A percentile compares a stretch with the other conserved stretches of the same genome.
Conservation (phyloP, 2,888 invertebrate species). For the Tenthredo amoena region DNA sequence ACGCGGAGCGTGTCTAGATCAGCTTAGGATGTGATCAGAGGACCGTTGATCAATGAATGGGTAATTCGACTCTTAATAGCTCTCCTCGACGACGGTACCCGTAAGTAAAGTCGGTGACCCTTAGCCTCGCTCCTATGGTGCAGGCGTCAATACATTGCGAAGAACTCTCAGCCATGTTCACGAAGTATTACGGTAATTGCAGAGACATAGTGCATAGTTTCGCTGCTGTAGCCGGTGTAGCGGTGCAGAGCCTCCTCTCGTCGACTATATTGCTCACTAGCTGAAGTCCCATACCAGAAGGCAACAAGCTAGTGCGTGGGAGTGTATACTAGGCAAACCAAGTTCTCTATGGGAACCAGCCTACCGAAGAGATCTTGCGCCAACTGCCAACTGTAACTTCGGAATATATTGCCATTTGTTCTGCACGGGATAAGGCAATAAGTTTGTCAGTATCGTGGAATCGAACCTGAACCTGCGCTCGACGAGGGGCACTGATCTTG, state of each 20-base stretch:
- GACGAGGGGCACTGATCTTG: constrained; percentile 53
- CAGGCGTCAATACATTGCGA: constrained; percentile 54
- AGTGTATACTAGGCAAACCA: constrained; percentile 64
- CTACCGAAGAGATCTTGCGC: constrained; percentile 59
- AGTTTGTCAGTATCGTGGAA: constrained; percentile 76
- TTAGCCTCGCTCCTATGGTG: constrained; percentile 45
- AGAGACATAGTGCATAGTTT: constrained; percentile 59
- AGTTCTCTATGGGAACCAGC: constrained; percentile 63
- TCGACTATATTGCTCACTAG: constrained; percentile 62
- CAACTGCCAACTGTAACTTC: constrained; percentile 59
- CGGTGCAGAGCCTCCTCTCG: constrained; percentile 17
- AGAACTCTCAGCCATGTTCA: constrained; percentile 66
- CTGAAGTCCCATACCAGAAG: constrained; percentile 65
- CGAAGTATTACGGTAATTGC: constrained; percentile 69
- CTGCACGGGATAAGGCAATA: constrained; percentile 72
- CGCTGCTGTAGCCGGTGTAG: constrained; percentile 42
- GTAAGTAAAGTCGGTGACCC: constrained; percentile 54
- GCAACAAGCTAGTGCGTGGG: constrained; percentile 72
- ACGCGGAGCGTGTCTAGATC: constrained; percentile 3
- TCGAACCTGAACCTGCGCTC: constrained; percentile 61
- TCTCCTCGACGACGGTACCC: constrained; percentile 52
- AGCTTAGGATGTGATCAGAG: constrained; percentile 41
- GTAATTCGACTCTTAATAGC: constrained; percentile 55
- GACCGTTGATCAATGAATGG: constrained; percentile 42
- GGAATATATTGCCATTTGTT: constrained; percentile 76